Evolutionary conservation across 1,140 invertebrate species (phyloP), one percentile per base, ranked within the genome.

Genomic region (Drosophila punjabiensis): DNA sequence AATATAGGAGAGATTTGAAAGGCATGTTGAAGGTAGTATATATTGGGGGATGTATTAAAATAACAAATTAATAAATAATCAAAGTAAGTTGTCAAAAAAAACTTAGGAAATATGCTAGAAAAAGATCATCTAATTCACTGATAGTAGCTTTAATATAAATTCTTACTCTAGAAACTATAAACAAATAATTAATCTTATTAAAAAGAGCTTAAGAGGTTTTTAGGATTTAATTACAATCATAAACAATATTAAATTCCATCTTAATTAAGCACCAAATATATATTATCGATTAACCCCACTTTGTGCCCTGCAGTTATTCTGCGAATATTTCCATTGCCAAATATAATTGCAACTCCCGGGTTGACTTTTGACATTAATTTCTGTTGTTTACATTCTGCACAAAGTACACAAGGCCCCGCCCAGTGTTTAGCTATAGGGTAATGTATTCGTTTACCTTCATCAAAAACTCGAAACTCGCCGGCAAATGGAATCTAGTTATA

Each of bases 401-500:
- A 18, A 35, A 76, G 68, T 45, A 56, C 76, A 80, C 76, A 56
- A 56, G 39, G n/a, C 43, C 32, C 43, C 33, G 47, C 16, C 53
- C 13, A 18, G 30, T 10, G 39, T 32, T 39, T 45, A 11, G 61
- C 56, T 74, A 47, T 14, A 62, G 61, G 56, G 43, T 45, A 80
- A 63, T 56, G n/a, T 66, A 50, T 48, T 55, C 47, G 79, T 90
- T 90, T 89, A 89, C 82, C 86, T 90, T 82, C 68, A 90, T 89
- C 86, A 89, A 76, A 84, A 90, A 58, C 35, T 39, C 20, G 33
- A 37, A 90, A 45, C 58, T 77, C 82, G 81, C 82, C 70, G 79
- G 81, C 69, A 67, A 80, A 82, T 53, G 60, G 82, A 90, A 90
- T 90, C 86, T 86, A 90, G 87, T 90, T 90, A 86, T 82, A 86